phyloP scores from a whole-genome alignment of 1,140 invertebrate species.

The Lepeophtheirus salmonis region DNA sequence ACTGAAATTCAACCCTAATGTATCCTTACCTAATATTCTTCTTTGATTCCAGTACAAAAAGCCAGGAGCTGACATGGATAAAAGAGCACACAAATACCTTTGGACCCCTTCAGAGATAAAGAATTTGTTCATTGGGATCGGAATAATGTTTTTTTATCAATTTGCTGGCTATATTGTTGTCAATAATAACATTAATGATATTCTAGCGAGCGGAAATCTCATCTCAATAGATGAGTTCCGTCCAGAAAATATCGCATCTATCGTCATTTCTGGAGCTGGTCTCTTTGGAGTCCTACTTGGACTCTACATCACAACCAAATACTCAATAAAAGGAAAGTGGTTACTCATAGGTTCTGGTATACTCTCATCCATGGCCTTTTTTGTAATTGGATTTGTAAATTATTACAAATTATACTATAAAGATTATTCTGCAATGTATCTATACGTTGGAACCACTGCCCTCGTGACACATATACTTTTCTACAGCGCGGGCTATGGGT shows the following conservation, averaged over 20 bases:
- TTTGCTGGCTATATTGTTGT: conserved; percentile 14
- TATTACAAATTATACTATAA: not conserved
- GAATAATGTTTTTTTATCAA: conserved; percentile 16
- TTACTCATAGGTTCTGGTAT: not conserved
- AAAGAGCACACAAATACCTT: too few species aligned
- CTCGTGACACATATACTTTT: conserved; percentile 13
- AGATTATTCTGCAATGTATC: not conserved
- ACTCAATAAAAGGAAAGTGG: not conserved
- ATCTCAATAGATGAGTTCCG: not conserved
- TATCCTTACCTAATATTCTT: too few species aligned
- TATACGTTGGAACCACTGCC: not conserved
- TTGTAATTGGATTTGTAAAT: not conserved
- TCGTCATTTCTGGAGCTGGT: not conserved
- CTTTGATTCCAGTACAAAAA: too few species aligned
- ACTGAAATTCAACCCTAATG: too few species aligned
- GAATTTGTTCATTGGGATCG: not conserved
- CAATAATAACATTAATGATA: not conserved
- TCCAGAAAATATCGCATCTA: not conserved
- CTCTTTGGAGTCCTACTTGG: not conserved
- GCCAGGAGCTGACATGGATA: too few species aligned
- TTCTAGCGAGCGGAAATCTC: not conserved
- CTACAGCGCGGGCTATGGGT: conserved; percentile 11
- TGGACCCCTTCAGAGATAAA: not conserved
- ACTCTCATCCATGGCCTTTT: not conserved
- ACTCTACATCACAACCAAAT: not conserved